Conservation (phyloP, 2,888 invertebrate species). For the Troides oblongomaculatus region DNA sequence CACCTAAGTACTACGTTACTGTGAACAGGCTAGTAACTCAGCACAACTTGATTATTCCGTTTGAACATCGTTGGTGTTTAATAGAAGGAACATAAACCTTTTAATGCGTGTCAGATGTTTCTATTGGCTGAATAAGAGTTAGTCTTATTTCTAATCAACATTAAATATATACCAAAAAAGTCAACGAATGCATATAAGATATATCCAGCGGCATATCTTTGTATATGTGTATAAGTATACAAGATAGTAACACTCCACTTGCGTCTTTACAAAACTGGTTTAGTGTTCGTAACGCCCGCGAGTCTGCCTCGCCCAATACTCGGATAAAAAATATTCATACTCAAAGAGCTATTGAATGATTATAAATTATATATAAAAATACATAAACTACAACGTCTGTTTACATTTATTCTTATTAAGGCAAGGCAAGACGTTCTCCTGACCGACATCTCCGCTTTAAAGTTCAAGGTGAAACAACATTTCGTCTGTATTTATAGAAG, state of each 20-base stretch:
- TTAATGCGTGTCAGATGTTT: neutral
- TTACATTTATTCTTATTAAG: conserved; percentile 7
- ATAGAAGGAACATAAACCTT: no score
- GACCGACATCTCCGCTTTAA: no score
- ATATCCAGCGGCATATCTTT: neutral
- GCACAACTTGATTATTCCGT: neutral
- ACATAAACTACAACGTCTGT: conserved; percentile 6
- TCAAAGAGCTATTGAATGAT: conserved; percentile 40
- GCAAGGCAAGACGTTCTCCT: neutral
- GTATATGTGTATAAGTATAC: conserved; percentile 22
- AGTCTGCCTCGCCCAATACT: conserved; percentile 60
- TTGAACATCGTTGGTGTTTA: no score
- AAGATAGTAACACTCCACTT: conserved; percentile 42
- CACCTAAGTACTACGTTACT: neutral
- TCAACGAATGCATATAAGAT: neutral
- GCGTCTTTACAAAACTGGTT: conserved; percentile 58
- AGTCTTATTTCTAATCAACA: neutral
- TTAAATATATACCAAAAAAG: neutral
- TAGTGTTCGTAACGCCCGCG: conserved; percentile 64
- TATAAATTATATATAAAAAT: conserved; percentile 37
- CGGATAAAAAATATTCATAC: conserved; percentile 49
- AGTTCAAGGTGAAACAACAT: no score
- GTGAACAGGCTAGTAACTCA: neutral
- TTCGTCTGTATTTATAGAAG: no score
- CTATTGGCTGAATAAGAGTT: neutral